Percentiles rank a stretch among this genome's conserved stretches.
These are phyloP conservation scores for Caenorhabditis sulstoni DNA, from an alignment of 2,888 invertebrate genomes.

Conservation along the genomic window DNA sequence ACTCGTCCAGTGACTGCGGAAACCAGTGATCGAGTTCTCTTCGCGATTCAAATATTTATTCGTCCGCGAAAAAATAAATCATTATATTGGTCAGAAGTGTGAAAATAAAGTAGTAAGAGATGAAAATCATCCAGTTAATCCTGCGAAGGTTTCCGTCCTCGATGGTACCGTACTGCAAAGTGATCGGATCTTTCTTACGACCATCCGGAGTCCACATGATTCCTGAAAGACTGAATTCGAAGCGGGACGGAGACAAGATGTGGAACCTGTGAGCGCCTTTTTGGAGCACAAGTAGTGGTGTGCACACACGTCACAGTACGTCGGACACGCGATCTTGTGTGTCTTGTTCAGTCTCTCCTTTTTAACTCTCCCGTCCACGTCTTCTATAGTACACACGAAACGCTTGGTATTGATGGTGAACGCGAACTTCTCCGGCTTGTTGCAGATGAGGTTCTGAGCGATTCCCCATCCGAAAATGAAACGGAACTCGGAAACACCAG, in stretches of 20 bases:
- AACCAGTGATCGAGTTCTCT: background rate
- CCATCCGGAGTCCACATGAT: too few relatives aligned
- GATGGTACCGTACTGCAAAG: constrained; percentile 16
- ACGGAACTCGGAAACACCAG: too few relatives aligned
- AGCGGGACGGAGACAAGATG: too few relatives aligned
- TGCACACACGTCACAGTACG: constrained; percentile 30
- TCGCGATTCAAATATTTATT: constrained; percentile 10
- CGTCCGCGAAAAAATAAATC: constrained; percentile 14
- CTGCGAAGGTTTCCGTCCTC: background rate
- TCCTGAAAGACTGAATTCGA: background rate
- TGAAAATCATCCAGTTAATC: constrained; percentile 32
- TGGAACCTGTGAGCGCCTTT: constrained; percentile 13
- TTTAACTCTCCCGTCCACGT: too few relatives aligned
- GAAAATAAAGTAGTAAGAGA: constrained; percentile 15
- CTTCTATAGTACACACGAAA: background rate
- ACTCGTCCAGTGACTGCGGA: constrained; percentile 28
- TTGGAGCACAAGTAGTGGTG: constrained; percentile 1
- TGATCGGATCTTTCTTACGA: background rate
- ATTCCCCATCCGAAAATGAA: too few relatives aligned
- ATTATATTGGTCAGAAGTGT: constrained; percentile 19
- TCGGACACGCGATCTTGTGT: constrained; percentile 19
- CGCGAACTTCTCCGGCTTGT: too few relatives aligned
- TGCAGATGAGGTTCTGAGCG: too few relatives aligned
- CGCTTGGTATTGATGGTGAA: background rate
- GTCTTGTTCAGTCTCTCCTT: background rate